Evolutionary conservation across 1,140 invertebrate genomes (phyloP), one percentile per base, ranked within the genome.

Genomic region (Psilanteris sp.): DNA sequence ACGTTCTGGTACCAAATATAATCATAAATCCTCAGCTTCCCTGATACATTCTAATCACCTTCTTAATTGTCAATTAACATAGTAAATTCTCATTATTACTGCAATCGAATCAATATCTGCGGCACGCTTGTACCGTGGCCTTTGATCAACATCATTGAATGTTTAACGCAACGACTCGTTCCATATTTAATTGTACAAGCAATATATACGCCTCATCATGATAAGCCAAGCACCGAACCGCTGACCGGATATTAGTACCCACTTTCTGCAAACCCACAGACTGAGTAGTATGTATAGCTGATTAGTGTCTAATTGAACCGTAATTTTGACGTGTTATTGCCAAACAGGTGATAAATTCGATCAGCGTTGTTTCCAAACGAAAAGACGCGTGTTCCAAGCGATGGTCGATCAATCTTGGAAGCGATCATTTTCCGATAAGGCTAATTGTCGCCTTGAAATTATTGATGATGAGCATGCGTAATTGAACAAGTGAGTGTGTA

Each of bases 371-470:
- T 5, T 3, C 16, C 8, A 4, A 13, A 0, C 14, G 20, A 13
- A 36, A 52, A 15, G 18, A 6, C 6, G 18, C 18, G 18, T 20
- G 18, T 32, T 8, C 11, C 10, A 31, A 34, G 18, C 10, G 29
- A 55, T 46, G 41, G 18, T 20, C 18, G 36, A 61, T 29, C 27
- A 31, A 7, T n/a, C 9, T 37, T 20, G 37, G 62, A 70, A 54
- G 48, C 68, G 72, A 76, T 80, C 39, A 18, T 36, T 32, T 26
- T 22, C 34, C 68, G 77, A 84, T 84, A 83, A 81, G 64, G 77
- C 61, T 79, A 84, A 85, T 85, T 83, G 83, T 82, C 77, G 77
- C 81, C 70, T 55, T 79, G 80, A 81, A 84, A 84, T 20, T 84
- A 79, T 72, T 77, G 70, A 78, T 71, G 44, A 66, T 67, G 75